These are phyloP conservation scores for Microtus montanus DNA, from an alignment of 2,113 vertebrate genomes.

Conservation along the genomic window DNA sequence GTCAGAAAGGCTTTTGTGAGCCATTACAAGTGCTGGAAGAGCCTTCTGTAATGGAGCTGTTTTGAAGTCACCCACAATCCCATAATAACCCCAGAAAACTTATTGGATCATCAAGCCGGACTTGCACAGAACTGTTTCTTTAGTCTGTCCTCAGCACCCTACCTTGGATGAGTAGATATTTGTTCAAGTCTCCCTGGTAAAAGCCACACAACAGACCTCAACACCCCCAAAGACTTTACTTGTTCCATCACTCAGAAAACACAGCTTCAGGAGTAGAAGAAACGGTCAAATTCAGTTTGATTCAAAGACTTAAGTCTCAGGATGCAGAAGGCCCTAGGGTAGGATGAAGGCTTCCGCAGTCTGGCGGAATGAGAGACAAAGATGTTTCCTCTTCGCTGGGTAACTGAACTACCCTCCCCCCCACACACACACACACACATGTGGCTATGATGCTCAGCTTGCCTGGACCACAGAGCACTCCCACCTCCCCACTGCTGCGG, in stretches of 20 bases:
- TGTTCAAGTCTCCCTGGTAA: neutral
- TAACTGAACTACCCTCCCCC: fast-evolving
- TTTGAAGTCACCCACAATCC: neutral
- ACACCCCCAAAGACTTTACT: too few species aligned
- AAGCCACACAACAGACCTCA: neutral
- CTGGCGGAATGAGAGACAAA: neutral
- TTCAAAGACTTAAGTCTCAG: neutral
- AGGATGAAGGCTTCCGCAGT: neutral
- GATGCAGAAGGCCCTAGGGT: neutral
- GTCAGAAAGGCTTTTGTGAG: neutral
- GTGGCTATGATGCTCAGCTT: fast-evolving
- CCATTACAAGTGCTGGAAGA: neutral
- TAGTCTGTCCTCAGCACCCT: neutral
- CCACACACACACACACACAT: too few species aligned
- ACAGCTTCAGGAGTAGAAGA: neutral
- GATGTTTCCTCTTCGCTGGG: neutral
- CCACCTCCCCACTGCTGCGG: fast-evolving
- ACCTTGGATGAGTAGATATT: neutral
- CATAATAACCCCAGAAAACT: neutral
- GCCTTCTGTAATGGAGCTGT: neutral
- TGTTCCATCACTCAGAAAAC: neutral
- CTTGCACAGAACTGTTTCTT: neutral
- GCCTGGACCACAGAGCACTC: fast-evolving
- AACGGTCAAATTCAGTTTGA: neutral
- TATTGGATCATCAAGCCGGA: neutral